Evolutionary conservation across 2,797 vertebrate species (phyloP).

Genomic region (Alca torda): DNA sequence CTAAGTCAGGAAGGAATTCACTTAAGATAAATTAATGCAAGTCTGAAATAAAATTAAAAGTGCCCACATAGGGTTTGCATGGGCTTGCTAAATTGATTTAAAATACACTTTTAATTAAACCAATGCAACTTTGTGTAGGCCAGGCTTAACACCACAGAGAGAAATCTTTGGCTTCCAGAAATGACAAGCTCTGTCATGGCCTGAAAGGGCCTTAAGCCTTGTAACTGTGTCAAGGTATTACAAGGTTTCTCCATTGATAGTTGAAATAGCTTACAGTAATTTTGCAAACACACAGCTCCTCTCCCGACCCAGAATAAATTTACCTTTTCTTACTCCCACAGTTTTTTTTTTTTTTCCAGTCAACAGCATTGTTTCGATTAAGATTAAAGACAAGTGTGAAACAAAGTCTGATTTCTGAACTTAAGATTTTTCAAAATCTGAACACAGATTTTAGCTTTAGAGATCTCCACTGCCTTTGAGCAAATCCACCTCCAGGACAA

Average conservation of each 20-base stretch:
- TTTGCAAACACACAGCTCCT: not conserved
- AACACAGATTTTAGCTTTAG: not conserved
- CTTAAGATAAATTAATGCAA: constrained; percentile 66
- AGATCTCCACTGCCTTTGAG: not conserved
- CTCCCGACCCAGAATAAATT: not conserved
- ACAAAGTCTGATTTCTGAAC: not conserved
- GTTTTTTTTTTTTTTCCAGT: accelerated
- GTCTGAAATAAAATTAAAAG: constrained; percentile 51
- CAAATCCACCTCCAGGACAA: not conserved
- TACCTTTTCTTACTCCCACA: not conserved
- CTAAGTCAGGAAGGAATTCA: constrained; percentile 70
- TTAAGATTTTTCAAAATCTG: not conserved
- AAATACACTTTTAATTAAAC: constrained; percentile 53
- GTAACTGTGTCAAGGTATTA: not conserved
- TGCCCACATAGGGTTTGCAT: constrained; percentile 28
- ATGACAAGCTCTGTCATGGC: not conserved
- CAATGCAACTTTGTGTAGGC: not conserved
- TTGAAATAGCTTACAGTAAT: not conserved
- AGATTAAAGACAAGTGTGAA: not conserved
- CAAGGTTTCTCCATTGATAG: not conserved
- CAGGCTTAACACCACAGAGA: not conserved
- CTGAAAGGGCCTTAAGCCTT: not conserved
- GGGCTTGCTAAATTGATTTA: constrained; percentile 27
- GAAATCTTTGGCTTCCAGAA: not conserved
- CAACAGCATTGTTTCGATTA: not conserved